These are phyloP conservation scores for Brachionus plicatilis DNA, from an alignment of 1,140 invertebrate genomes.

Conservation along the genomic window DNA sequence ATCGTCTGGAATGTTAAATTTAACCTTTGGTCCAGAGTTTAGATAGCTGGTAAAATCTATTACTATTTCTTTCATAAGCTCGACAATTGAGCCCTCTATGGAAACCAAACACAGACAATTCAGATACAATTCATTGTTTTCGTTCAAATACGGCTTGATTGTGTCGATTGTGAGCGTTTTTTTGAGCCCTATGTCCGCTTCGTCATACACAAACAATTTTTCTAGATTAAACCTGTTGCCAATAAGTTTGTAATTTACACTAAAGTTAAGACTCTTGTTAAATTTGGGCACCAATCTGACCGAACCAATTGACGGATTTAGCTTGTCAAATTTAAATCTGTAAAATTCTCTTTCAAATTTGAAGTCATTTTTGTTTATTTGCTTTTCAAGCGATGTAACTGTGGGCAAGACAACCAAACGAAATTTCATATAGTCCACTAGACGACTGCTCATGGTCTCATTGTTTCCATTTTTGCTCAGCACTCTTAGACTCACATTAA, in stretches of 20 bases:
- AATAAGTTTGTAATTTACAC: background rate
- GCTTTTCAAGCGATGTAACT: background rate
- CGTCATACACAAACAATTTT: background rate
- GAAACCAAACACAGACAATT: background rate
- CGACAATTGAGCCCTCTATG: background rate
- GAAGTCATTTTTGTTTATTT: conserved; percentile 12
- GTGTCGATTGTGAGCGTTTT: background rate
- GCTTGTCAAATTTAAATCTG: conserved; percentile 15
- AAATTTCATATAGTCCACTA: background rate
- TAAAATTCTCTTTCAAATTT: conserved; percentile 37
- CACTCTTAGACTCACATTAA: background rate
- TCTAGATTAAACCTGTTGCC: background rate
- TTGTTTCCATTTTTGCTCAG: conserved; percentile 10
- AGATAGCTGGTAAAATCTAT: background rate
- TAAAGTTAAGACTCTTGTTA: background rate
- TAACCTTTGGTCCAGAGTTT: background rate
- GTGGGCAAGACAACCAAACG: background rate
- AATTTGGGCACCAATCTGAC: background rate
- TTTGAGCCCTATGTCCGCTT: background rate
- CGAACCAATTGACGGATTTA: background rate
- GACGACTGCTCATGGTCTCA: background rate
- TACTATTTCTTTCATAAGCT: conserved; percentile 1
- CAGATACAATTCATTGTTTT: background rate
- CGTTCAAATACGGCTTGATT: background rate
- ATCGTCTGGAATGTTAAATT: background rate